phyloP scores from a whole-genome alignment of 2,888 invertebrate species.

The Sarcophaga carnaria region DNA sequence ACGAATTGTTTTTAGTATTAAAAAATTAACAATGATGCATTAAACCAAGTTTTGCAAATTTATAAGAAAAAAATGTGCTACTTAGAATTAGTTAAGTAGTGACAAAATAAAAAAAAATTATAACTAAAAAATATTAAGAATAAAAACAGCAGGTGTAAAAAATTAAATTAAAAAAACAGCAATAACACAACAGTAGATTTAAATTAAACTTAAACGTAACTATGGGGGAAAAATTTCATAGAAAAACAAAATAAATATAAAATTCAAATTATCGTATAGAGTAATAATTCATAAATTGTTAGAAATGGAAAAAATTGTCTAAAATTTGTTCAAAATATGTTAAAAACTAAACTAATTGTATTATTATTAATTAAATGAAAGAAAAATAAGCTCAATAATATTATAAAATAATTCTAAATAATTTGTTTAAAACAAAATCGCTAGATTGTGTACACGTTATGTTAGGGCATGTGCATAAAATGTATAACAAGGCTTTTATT shows the following conservation, averaged over 20 bases:
- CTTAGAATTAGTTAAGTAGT: conserved; percentile 68
- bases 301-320: conserved; percentile 50
- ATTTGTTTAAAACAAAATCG: conserved; percentile 66
- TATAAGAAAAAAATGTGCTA: conserved; percentile 67
- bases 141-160: conserved; percentile 49
- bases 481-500: conserved; percentile 62
- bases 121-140: conserved; percentile 58
- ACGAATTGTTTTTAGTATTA: conserved; percentile 57
- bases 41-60: conserved; percentile 69
- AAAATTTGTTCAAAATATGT: conserved; percentile 50
- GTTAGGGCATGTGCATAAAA: conserved; percentile 31
- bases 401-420: conserved; percentile 42
- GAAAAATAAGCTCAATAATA: conserved; percentile 59
- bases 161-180: conserved; percentile 56
- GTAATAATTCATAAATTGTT: conserved; percentile 27
- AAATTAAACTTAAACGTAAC: conserved; percentile 55
- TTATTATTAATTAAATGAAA: conserved; percentile 45
- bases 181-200: conserved; percentile 63
- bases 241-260: conserved; percentile 45
- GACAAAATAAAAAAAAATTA: conserved; percentile 42
- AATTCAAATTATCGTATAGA: conserved; percentile 41
- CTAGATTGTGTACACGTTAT: conserved; percentile 42
- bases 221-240: conserved; percentile 31
- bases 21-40: conserved; percentile 69
- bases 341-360: conserved; percentile 32